These are phyloP conservation scores for Syrrhaptes paradoxus DNA, from an alignment of 2,113 vertebrate genomes.

Conservation along the genomic window DNA sequence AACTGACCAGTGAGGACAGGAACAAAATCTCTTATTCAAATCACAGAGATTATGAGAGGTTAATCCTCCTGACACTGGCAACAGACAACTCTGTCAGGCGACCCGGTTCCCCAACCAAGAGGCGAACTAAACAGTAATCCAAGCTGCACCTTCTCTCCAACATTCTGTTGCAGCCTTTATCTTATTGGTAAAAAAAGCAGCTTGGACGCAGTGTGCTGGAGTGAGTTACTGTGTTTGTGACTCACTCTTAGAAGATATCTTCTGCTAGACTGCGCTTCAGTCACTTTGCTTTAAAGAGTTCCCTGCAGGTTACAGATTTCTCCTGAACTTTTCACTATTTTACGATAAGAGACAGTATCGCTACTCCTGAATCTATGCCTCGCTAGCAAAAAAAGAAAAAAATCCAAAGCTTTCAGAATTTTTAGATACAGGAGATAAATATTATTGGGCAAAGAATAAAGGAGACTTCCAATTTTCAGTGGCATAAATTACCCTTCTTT, in stretches of 20 bases:
- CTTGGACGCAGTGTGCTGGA: background rate
- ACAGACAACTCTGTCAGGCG: constrained; percentile 32
- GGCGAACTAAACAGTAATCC: constrained; percentile 8
- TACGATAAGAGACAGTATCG: background rate
- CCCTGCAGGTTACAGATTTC: background rate
- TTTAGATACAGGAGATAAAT: background rate
- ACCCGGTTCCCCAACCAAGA: constrained; percentile 59
- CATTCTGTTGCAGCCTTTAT: background rate
- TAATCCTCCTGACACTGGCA: constrained; percentile 73
- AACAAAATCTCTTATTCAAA: constrained; percentile 68
- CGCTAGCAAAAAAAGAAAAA: background rate
- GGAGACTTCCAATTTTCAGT: background rate
- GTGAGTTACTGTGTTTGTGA: background rate
- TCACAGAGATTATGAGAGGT: constrained; percentile 66
- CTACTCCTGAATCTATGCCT: background rate
- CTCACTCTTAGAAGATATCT: background rate
- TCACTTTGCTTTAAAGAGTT: background rate
- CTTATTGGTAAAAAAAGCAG: background rate
- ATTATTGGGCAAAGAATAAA: background rate
- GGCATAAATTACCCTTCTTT: background rate
- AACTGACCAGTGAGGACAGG: constrained; percentile 66
- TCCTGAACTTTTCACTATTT: background rate
- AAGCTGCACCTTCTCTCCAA: background rate
- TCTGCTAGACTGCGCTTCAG: background rate
- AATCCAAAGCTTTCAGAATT: background rate